Base-by-base conservation (phyloP, 2,888 invertebrate species). In the Oxytorus armatus region DNA sequence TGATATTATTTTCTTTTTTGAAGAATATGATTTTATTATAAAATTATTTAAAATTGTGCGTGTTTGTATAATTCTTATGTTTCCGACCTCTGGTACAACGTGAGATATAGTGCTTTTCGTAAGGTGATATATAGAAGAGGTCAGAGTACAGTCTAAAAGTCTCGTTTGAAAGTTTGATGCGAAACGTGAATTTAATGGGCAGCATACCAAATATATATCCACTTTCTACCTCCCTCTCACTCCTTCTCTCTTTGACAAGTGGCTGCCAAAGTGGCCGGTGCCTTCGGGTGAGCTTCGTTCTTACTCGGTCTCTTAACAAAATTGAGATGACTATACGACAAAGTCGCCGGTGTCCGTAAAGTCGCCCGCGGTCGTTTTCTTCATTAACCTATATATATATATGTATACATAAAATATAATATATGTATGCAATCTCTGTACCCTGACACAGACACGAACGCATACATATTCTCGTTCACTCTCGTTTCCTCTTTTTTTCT, bases 251-350 rank as follows among this genome's bases (percentile, higher is more conserved):
- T 57, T 80, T 77, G 80, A 77, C 80, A 77, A 80, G 73, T 72
- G 77, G 57, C 73, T 80, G 68, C 68, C 68, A 80, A 77, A 80
- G 80, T 80, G 77, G 77, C 73, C 42, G 42, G 55, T 63, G 63
- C 77, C 72, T 73, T 55, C 55, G 55, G 61, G 55, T 55, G 36
- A 53, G n/a, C 14, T n/a, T 4, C 66, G 36, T n/a, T 53, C 65
- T 16, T 14, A 14, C 74, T 55, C 72, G 23, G 55, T 77, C 61
- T 72, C 42, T 51, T 49, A 65, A 33, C 11, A 61, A 77, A 77
- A 73, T 77, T 69, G 68, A 55, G 63, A 68, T 44, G 68, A 55
- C 68, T 55, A 21, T 44, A 47, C 36, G 57, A 36, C 16, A 44
- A 63, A 18, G 18, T 36, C 10, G 18, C 8, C 57, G 10, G 63